Conservation (phyloP, 2,797 vertebrate species). For the Ciconia nigra region DNA sequence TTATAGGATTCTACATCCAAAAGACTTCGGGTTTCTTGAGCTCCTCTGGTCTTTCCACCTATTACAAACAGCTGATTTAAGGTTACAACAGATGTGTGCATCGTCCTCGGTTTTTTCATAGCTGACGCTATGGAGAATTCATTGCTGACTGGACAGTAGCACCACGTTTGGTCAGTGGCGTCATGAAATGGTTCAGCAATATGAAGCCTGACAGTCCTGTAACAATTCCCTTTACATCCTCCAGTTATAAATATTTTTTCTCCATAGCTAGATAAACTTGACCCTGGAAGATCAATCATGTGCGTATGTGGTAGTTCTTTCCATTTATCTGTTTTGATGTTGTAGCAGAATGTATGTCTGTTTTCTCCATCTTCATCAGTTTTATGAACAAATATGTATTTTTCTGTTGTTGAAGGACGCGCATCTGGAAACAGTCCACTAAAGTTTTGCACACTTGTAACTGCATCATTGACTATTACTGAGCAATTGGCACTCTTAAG, state of each 20-base stretch:
- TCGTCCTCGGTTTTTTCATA: conserved; percentile 91
- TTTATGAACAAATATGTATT: conserved; percentile 96
- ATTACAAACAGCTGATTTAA: conserved; percentile 89
- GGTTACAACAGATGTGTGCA: conserved; percentile 89
- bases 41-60: conserved; percentile 87
- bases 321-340: conserved; percentile 88
- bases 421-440: conserved; percentile 87
- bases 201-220: conserved; percentile 86
- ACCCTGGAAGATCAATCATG: conserved; percentile 88
- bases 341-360: conserved; percentile 91
- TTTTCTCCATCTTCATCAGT: conserved; percentile 87
- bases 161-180: conserved; percentile 92
- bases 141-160: conserved; percentile 88
- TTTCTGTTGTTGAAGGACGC: conserved; percentile 88
- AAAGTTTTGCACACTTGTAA: conserved; percentile 76
- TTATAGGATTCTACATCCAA: conserved; percentile 92
- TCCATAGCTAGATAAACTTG: conserved; percentile 86
- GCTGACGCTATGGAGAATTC: conserved; percentile 80
- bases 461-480: conserved; percentile 76
- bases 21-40: conserved; percentile 80
- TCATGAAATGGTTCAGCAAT: conserved; percentile 88
- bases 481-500: conserved; percentile 75
- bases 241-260: conserved; percentile 96
- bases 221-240: conserved; percentile 90
- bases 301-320: conserved; percentile 79